Evolutionary conservation across 2,888 invertebrate species (phyloP), one percentile per base, ranked within the genome.

Genomic region (Perizoma flavofasciatum): DNA sequence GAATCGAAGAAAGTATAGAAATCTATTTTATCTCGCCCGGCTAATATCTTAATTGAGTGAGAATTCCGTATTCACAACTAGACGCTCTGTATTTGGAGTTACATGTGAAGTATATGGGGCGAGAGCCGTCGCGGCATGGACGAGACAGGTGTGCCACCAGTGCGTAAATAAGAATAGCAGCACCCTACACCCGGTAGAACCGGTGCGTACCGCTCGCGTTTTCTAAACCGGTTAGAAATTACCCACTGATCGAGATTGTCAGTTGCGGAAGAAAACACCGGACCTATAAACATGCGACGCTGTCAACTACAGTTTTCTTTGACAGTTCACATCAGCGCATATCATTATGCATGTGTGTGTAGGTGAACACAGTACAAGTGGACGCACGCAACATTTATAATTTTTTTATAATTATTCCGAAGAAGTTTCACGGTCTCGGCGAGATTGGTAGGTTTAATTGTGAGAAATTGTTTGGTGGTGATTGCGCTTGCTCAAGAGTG

Each of bases 181-280:
- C 60, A 65, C 61, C 67, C 66, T 64, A 51, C 61, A 55, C 62
- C 67, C 63, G 70, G 69, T 62, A 55, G 51, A 55, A 62, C 62
- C 62, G 55, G 62, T 72, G 74, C 71, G 72, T 71, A 73, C 71
- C 70, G 80, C 77, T 85, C 82, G 85, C 81, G 84, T 90, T 91
- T 91, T 91, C 92, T 91, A 91, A 89, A 92, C 92, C 90, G 88
- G 91, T 91, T 92, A 92, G 91, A 92, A 91, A 92, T 88, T 90
- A 86, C 88, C 89, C 79, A 90, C 79, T 91, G 89, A 89, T 90
- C 89, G 90, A 89, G 88, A 88, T 91, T 83, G 84, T 82, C 81
- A 85, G 82, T 86, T 81, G 84, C 86, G 88, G 89, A 89, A 89
- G 89, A 90, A 89, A 90, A 87, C 86, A 85, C 83, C 83, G 82